Evolutionary conservation across 1,140 invertebrate species (phyloP).

Genomic region (Nasonia longicornis): DNA sequence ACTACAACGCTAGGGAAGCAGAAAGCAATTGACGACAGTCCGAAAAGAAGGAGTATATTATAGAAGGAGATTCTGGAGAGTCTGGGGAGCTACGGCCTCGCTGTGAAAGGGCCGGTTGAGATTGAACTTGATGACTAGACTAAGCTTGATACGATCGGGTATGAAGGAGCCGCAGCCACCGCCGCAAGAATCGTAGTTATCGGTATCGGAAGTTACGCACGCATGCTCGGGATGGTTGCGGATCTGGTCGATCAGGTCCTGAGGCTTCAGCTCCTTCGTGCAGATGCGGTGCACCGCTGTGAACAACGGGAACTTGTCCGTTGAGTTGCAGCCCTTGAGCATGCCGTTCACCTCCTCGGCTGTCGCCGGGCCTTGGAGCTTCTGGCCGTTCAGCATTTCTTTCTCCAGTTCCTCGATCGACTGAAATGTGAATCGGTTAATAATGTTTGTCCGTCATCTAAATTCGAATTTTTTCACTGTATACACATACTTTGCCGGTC

Average conservation of each 20-base stretch:
- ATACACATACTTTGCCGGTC: conserved; percentile 75
- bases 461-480: neutral
- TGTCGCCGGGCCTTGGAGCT: conserved; percentile 86
- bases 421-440: conserved; percentile 61
- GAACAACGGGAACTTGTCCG: conserved; percentile 83
- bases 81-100: conserved; percentile 9
- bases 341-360: conserved; percentile 83
- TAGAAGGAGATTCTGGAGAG: neutral
- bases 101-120: conserved; percentile 38
- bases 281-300: conserved; percentile 82
- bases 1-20: too few relatives aligned
- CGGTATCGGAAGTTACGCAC: conserved; percentile 64
- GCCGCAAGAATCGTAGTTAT: neutral
- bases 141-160: conserved; percentile 42
- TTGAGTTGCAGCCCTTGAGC: conserved; percentile 74
- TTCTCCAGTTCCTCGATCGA: conserved; percentile 79
- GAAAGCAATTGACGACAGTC: too few relatives aligned
- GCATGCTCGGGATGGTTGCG: conserved; percentile 80
- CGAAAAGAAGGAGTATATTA: neutral
- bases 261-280: conserved; percentile 73
- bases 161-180: conserved; percentile 7
- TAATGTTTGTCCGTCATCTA: too few relatives aligned
- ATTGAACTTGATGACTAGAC: conserved; percentile 34
- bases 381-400: conserved; percentile 87
- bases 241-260: conserved; percentile 78